Conservation (phyloP, 2,888 invertebrate species). For the Petrolisthes cinctipes region DNA sequence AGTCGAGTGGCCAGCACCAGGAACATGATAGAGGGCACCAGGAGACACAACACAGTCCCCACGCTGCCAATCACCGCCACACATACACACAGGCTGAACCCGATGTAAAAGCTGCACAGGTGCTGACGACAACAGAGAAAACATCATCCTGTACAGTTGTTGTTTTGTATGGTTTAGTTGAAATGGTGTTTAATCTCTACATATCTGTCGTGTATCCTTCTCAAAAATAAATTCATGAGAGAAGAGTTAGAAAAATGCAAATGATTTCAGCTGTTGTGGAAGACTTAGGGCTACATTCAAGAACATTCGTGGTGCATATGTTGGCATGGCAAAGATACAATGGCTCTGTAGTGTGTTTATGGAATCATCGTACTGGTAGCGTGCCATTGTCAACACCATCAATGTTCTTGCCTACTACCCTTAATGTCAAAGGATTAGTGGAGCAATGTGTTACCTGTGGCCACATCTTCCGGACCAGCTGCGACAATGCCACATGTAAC, state of each 20-base stretch:
- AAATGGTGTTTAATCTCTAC: too few species aligned
- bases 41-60: conserved; percentile 53
- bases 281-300: neutral
- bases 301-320: neutral
- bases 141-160: too few species aligned
- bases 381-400: too few species aligned
- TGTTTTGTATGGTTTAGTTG: too few species aligned
- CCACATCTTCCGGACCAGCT: conserved; percentile 41
- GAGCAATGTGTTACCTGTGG: conserved; percentile 42
- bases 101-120: conserved; percentile 57
- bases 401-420: too few species aligned
- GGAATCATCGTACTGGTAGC: too few species aligned
- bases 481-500: conserved; percentile 56
- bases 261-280: neutral
- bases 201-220: too few species aligned
- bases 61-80: conserved; percentile 45
- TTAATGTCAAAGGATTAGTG: neutral
- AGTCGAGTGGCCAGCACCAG: conserved; percentile 55
- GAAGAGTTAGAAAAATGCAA: neutral
- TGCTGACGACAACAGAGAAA: conserved; percentile 41
- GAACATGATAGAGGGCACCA: conserved; percentile 62
- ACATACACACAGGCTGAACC: conserved; percentile 42
- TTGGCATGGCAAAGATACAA: too few species aligned
- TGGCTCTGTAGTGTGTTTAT: too few species aligned
- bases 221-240: too few species aligned